Conservation (phyloP, 2,888 invertebrate genomes). For the Spisula solida region DNA sequence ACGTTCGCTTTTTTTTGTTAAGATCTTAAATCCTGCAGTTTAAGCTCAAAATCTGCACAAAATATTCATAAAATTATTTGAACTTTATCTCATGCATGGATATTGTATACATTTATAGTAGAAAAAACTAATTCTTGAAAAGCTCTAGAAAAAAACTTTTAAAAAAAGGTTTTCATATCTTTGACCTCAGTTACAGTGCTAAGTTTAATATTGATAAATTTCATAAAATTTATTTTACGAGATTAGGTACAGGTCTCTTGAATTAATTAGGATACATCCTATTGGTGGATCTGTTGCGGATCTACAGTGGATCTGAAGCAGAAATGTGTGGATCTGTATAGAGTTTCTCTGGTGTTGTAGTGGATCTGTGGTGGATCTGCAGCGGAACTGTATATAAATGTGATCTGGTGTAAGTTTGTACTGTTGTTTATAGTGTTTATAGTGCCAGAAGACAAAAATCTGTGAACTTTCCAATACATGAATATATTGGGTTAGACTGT, state of each 20-base stretch:
- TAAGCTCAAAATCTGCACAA: not conserved
- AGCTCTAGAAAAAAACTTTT: not conserved
- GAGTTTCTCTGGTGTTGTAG: not conserved
- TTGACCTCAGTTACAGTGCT: not conserved
- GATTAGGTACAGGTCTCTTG: not conserved
- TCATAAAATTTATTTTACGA: not conserved
- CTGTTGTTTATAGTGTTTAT: too few species aligned
- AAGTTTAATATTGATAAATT: too few species aligned
- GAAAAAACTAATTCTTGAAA: not conserved
- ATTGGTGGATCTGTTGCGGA: not conserved
- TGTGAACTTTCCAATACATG: slow-evolving; percentile 1
- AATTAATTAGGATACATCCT: not conserved
- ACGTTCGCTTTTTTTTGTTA: not conserved
- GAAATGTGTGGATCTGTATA: too few species aligned
- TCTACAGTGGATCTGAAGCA: too few species aligned
- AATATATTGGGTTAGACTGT: not conserved
- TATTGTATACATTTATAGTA: not conserved
- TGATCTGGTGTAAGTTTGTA: too few species aligned
- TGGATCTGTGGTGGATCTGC: too few species aligned
- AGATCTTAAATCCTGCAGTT: not conserved
- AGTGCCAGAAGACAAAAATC: not conserved
- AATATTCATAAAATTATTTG: not conserved
- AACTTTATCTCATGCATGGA: not conserved
- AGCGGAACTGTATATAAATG: too few species aligned
- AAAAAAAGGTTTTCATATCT: not conserved